Base-by-base conservation (phyloP, 2,888 invertebrate species). In the Lasioglossum morio region DNA sequence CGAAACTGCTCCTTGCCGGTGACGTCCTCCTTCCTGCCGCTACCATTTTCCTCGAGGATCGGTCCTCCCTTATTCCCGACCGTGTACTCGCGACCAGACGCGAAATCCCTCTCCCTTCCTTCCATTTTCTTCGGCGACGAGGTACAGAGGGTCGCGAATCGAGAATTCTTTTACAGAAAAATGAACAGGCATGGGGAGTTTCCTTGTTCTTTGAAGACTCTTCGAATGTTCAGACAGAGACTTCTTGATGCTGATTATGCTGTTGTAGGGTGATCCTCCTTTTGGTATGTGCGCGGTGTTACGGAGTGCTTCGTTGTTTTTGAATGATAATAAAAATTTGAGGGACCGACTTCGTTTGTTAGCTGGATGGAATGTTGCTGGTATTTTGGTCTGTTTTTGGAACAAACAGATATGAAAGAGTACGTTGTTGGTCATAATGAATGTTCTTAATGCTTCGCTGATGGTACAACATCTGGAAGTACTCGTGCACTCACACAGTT, bases 1-100 rank as follows among this genome's bases (percentile, higher is more conserved):
- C 92, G 86, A 89, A 92, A 91, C 90, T 90, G 86, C 87, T 83
- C 57, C 70, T 70, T 23, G 37, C 40, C 40, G 23, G 4, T 4
- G 70, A 37, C 12, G n/a, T 53, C 48, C 72, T 81, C 60, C 69
- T 60, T 81, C 46, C 75, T 79, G 40, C 16, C 69, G 79, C 48
- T 77, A 74, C 40, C 70, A n/a, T 81, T 73, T 37, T 70, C 53
- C 23, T 63, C 27, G 46, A 70, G 76, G 69, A 79, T 87, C 23
- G 66, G 10, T 70, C 37, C 40, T 30, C 40, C 77, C 69, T 46
- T 70, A 60, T 77, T 75, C 30, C 69, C 72, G 40, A 19, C n/a
- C 74, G 16, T 30, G 60, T 27, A 30, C 74, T 69, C 78, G 72
- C 72, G 46, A 8, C 37, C 43, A 63, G 40, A 19, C 16, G 14